Conservation (phyloP, 2,888 invertebrate species). For the Epistrophella euchroma region DNA sequence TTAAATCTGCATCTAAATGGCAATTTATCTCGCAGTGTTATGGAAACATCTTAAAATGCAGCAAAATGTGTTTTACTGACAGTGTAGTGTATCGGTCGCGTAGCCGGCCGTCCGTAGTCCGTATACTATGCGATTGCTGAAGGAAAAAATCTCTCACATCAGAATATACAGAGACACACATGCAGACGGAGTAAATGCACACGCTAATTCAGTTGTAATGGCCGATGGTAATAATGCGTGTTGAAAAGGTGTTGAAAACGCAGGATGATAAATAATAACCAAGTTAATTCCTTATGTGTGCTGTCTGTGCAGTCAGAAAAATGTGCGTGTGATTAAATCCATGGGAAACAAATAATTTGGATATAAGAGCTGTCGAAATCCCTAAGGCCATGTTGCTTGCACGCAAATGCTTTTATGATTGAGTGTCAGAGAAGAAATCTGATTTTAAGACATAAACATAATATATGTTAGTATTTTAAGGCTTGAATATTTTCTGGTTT, state of each 20-base stretch:
- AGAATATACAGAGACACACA: background rate
- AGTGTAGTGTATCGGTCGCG: background rate
- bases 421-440: conserved; percentile 1
- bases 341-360: conserved; percentile 60
- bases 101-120: background rate
- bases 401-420: conserved; percentile 28
- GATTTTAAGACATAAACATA: no score
- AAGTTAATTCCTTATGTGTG: conserved; percentile 57
- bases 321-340: conserved; percentile 65
- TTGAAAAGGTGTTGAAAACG: conserved; percentile 76
- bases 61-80: conserved; percentile 43
- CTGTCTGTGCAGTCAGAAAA: conserved; percentile 19
- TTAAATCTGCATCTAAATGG: conserved; percentile 73
- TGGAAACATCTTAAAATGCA: conserved; percentile 62
- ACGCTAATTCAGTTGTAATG: conserved; percentile 76
- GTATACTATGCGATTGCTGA: background rate
- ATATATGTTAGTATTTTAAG: no score
- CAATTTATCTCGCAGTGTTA: conserved; percentile 67
- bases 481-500: no score
- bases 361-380: conserved; percentile 38
- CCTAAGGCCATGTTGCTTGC: conserved; percentile 38
- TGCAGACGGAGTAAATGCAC: conserved; percentile 40
- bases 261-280: conserved; percentile 73
- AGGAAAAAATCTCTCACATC: conserved; percentile 31
- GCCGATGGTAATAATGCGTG: conserved; percentile 75